Evolutionary conservation across 2,113 vertebrate genomes (phyloP), one percentile per base, ranked within the genome.

Genomic region (Hippocampus mohnikei): DNA sequence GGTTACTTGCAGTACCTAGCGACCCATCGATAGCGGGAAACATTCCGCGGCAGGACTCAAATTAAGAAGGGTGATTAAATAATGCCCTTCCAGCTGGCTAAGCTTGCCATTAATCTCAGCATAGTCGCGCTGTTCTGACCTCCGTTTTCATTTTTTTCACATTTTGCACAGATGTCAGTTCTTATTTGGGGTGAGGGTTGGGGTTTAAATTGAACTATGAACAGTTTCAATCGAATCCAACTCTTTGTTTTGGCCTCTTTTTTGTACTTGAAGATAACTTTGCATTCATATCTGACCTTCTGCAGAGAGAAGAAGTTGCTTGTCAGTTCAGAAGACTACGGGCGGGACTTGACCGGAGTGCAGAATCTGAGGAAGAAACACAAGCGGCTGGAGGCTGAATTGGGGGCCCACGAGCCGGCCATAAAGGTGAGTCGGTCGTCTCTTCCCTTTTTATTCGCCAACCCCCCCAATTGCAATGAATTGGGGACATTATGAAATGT

Each of bases 321-420:
- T 41, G 98, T 99, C 8, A 96, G 98, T 78, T 99, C 97, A 0
- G 98, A 99, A 87, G 97, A 99, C 84, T 99, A 99, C 0, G 98
- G 98, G 87, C 94, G 97, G 70, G 98, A 99, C 92, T 82, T 99
- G 41, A 99, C 98, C 0, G 97, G 98, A 15, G 98, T 99, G 5
- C 98, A 99, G 93, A 99, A 99, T 86, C 92, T 99, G 81, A 93
- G 96, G 85, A 99, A 99, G 86, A 99, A 99, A 42, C 98, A 99
- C 82, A 99, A 99, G 89, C 94, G 97, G 44, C 88, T 98, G 74
- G 97, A 99, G 81, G 98, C 98, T 0, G 98, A 99, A 71, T 83
- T 99, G 69, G 96, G 96, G 59, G 96, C 98, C 0, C 98, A 99
- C 0, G 96, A 98, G 76, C 96, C 98, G 0, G 96, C 98, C 27